phyloP scores from a whole-genome alignment of 2,888 invertebrate genomes.

The Pachydiplax longipennis region DNA sequence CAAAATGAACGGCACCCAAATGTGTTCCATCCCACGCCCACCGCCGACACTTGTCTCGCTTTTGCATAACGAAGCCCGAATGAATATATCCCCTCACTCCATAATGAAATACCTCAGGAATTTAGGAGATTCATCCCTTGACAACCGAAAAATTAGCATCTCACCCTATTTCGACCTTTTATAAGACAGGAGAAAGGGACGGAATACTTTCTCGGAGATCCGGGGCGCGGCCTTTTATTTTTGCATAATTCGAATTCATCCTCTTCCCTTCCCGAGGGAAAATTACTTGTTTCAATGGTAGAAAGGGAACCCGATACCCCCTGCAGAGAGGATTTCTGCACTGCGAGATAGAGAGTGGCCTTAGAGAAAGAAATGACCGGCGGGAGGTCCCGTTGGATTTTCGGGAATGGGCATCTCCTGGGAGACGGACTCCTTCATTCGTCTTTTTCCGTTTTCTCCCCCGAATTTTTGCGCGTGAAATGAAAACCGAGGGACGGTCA shows the following conservation, averaged over 20 bases:
- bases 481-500: not conserved
- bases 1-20: not conserved
- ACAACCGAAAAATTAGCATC: constrained; percentile 38
- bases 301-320: not conserved
- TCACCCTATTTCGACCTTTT: not conserved
- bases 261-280: not conserved
- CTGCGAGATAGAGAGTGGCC: not conserved
- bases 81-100: not conserved
- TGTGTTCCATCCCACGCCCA: not conserved
- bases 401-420: not conserved
- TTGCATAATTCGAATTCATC: constrained; percentile 36
- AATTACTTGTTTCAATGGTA: not conserved
- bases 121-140: constrained; percentile 3
- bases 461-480: not conserved
- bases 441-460: not conserved
- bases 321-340: not conserved
- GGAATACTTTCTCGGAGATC: not conserved
- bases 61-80: constrained; percentile 21
- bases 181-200: not conserved
- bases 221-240: constrained; percentile 15
- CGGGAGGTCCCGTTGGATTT: not conserved
- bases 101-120: constrained; percentile 28
- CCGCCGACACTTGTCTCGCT: constrained; percentile 1
- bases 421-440: not conserved
- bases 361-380: not conserved